Conservation (phyloP, 2,797 vertebrate species). For the Myotis myotis region DNA sequence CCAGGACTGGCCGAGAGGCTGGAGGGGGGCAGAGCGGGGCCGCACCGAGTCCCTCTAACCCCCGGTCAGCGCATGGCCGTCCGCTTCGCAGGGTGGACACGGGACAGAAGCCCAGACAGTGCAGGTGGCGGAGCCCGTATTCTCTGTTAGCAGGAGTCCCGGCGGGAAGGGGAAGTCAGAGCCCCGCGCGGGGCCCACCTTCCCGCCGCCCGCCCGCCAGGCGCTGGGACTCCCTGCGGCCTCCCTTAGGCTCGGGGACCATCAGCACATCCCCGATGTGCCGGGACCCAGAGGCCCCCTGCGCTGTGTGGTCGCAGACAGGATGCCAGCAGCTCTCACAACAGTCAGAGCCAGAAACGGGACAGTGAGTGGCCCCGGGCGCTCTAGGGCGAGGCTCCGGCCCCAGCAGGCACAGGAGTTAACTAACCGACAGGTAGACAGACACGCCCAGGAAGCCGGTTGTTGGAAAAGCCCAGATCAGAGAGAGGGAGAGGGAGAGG, state of each 20-base stretch:
- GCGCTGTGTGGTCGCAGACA: rapidly evolving
- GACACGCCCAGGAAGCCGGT: too few species aligned
- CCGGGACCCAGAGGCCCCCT: neutral
- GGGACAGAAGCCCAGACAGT: neutral
- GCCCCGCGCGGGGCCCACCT: too few species aligned
- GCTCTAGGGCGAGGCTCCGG: too few species aligned
- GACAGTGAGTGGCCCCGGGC: rapidly evolving
- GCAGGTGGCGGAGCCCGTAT: neutral
- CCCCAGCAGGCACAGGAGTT: too few species aligned
- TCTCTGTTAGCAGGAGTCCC: neutral
- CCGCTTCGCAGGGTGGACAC: rapidly evolving
- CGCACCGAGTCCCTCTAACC: neutral
- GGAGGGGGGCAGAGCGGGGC: neutral
- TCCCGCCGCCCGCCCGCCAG: too few species aligned
- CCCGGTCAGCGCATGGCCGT: neutral
- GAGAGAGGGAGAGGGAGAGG: neutral
- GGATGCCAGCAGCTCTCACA: too few species aligned
- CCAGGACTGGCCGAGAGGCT: too few species aligned
- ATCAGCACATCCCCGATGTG: neutral
- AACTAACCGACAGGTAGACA: neutral
- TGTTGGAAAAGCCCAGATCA: neutral
- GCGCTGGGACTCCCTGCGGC: neutral
- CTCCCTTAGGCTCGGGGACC: neutral
- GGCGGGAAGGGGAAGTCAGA: neutral
- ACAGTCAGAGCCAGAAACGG: rapidly evolving